Evolutionary conservation across 2,113 vertebrate genomes (phyloP).

Genomic region (Aepyceros melampus): DNA sequence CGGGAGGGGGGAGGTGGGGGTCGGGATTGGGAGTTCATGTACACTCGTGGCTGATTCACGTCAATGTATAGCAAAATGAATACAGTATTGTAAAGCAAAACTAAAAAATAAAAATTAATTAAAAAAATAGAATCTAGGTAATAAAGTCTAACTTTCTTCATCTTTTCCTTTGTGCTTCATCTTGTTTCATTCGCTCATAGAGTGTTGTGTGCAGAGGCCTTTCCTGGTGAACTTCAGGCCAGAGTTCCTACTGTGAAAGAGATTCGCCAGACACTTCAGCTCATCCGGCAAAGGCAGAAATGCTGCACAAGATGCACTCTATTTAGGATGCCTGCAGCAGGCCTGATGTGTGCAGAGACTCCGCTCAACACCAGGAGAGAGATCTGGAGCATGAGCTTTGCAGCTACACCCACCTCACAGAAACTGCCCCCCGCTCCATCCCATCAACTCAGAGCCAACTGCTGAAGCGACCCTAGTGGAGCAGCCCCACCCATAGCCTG

Average conservation of each 20-base stretch:
- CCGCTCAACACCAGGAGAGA: rapidly evolving
- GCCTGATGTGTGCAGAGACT: background rate
- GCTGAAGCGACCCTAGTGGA: background rate
- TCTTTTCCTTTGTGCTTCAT: background rate
- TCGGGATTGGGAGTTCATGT: too few species aligned
- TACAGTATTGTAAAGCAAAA: too few species aligned
- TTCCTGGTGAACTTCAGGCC: background rate
- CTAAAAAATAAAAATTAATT: too few species aligned
- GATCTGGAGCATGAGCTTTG: background rate
- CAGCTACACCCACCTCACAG: background rate
- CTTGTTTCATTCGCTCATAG: background rate
- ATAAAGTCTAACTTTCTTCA: background rate
- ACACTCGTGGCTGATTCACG: too few species aligned
- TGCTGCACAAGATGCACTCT: background rate
- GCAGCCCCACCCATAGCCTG: background rate
- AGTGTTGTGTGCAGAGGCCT: background rate
- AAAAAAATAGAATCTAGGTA: background rate
- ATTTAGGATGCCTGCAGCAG: background rate
- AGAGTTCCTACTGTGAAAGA: background rate
- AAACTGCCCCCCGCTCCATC: rapidly evolving
- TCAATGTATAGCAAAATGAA: too few species aligned
- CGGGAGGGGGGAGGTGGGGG: too few species aligned
- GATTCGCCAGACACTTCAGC: background rate
- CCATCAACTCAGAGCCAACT: background rate
- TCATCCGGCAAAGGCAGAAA: background rate